Percentiles rank a stretch among this genome's conserved stretches.
These are phyloP conservation scores for Rhopalosiphum maidis DNA, from an alignment of 1,140 invertebrate genomes.

Conservation along the genomic window DNA sequence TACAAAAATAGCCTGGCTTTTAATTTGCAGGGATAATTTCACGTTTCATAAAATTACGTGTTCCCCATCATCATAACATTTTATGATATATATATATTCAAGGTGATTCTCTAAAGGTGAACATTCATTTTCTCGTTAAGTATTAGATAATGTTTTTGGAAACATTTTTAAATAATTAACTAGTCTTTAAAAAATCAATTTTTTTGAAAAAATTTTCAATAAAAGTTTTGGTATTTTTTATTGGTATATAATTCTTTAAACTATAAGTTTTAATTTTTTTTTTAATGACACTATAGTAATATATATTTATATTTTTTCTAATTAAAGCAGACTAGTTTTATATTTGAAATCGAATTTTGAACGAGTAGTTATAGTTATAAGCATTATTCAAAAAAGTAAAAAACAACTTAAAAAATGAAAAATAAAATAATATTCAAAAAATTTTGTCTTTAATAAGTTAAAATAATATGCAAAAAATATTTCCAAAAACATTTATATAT, in stretches of 20 bases:
- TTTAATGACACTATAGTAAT: no score
- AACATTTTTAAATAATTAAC: not conserved
- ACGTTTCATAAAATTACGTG: not conserved
- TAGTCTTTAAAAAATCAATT: not conserved
- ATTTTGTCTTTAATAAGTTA: not conserved
- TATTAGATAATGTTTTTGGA: not conserved
- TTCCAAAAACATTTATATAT: not conserved
- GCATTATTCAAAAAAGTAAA: not conserved
- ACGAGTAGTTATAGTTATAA: not conserved
- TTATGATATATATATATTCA: not conserved
- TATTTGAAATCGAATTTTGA: not conserved
- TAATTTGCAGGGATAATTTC: not conserved
- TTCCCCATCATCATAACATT: not conserved
- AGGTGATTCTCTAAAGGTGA: not conserved
- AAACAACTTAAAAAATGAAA: not conserved
- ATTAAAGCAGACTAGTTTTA: no score
- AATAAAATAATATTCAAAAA: not conserved
- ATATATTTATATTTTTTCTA: no score
- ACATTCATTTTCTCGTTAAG: not conserved
- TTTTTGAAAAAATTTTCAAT: not conserved
- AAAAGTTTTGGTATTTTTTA: not conserved
- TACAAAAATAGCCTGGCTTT: slow-evolving; percentile 13
- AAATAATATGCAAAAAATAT: not conserved
- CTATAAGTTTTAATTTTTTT: no score
- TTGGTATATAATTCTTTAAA: no score